Conservation (phyloP, 2,113 vertebrate genomes). For the Saiga tatarica region DNA sequence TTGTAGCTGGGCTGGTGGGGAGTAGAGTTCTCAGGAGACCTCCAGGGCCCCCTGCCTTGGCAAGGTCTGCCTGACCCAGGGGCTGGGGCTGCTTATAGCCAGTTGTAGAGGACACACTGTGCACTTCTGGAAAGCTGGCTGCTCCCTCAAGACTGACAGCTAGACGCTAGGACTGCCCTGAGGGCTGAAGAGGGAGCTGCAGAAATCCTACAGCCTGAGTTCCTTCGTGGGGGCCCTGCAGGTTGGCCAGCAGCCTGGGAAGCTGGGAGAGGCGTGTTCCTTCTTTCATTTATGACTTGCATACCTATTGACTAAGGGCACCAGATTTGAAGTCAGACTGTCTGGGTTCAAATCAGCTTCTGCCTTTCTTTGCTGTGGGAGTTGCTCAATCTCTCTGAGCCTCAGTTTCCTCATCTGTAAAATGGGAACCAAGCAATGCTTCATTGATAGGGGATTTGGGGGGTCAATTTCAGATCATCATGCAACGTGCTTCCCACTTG, state of each 20-base stretch:
- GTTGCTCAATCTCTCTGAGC: not conserved
- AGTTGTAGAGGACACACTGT: not conserved
- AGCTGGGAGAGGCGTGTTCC: fast-evolving
- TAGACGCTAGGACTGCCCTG: not conserved
- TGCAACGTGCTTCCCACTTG: not conserved
- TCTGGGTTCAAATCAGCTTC: not conserved
- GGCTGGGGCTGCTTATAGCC: not conserved
- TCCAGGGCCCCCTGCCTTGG: too few species aligned
- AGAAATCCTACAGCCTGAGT: not conserved
- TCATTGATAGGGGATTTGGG: not conserved
- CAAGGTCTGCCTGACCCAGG: not conserved
- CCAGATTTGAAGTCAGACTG: not conserved
- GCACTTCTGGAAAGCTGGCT: not conserved
- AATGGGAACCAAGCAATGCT: not conserved
- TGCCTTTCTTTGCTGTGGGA: not conserved
- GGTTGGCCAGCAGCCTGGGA: not conserved
- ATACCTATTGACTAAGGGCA: not conserved
- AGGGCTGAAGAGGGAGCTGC: not conserved
- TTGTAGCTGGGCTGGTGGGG: not conserved
- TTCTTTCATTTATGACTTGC: too few species aligned
- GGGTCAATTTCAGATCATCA: not conserved
- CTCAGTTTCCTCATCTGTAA: not conserved
- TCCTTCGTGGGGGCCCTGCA: not conserved
- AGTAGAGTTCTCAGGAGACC: not conserved
- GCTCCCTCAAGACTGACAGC: not conserved